Evolutionary conservation across 2,888 invertebrate genomes (phyloP), one percentile per base, ranked within the genome.

Genomic region (Hemithea aestivaria): DNA sequence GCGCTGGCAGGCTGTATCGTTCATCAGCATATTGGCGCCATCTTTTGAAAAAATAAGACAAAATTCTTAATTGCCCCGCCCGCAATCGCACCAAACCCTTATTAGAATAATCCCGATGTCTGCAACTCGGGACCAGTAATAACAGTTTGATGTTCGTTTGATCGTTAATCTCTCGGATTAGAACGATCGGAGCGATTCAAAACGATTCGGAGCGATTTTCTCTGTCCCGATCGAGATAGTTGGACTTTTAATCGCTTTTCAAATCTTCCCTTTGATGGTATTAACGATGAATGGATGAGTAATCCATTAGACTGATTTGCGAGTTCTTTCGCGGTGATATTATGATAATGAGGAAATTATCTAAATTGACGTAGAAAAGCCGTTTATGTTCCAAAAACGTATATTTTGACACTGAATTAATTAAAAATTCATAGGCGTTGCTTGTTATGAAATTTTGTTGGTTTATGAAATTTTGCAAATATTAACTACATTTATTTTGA

Each of bases 21-120:
- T n/a, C n/a, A n/a, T n/a, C n/a, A n/a, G n/a, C n/a, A n/a, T n/a
- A n/a, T n/a, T n/a, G n/a, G n/a, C n/a, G n/a, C n/a, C n/a, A n/a
- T n/a, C n/a, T 25, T 10, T 25, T 24, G 7, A 16, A 2, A 24
- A 2, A 4, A 12, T 27, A n/a, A 9, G 8, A 24, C 3, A 27
- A 11, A 8, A 20, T 28, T 9, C 7, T 11, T 2, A 2, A 4
- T 11, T 6, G 9, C 23, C 26, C 31, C 56, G 55, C 56, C 39
- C 1, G n/a, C 33, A 54, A 20, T 51, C 24, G 1, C 6, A 24
- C 56, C 53, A 25, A 45, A 22, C 41, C 40, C 31, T 35, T 40
- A 52, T 61, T 60, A 57, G 61, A 60, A 62, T 65, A 64, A 65
- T 61, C 56, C 55, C 55, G 45, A 58, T 59, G 62, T 56, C 56